phyloP scores from a whole-genome alignment of 2,797 vertebrate genomes.

The Podarcis siculus region DNA sequence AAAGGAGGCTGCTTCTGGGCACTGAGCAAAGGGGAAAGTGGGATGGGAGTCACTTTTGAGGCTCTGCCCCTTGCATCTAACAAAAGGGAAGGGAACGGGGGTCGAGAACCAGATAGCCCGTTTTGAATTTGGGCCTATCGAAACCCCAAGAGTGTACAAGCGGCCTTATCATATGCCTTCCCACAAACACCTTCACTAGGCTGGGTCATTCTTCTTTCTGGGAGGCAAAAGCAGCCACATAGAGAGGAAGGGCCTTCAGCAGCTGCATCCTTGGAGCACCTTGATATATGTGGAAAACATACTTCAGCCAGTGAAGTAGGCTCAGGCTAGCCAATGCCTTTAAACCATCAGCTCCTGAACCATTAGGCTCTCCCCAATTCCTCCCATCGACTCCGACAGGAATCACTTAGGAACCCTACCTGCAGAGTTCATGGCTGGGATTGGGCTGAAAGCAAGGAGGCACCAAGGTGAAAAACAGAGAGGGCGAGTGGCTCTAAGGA shows the following conservation, averaged over 20 bases:
- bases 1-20: background rate
- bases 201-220: background rate
- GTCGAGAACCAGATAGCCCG: background rate
- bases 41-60: background rate
- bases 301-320: background rate
- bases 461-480: too few species aligned
- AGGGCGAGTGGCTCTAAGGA: background rate
- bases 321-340: background rate
- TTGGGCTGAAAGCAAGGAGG: background rate
- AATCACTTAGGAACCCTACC: background rate
- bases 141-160: too few species aligned
- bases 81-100: too few species aligned
- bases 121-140: background rate
- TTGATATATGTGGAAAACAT: background rate
- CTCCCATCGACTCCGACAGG: background rate
- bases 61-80: background rate
- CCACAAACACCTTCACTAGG: background rate
- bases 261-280: too few species aligned
- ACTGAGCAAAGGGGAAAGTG: background rate
- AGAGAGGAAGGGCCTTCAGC: background rate
- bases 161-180: background rate
- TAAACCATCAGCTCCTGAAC: background rate
- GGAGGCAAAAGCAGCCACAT: background rate
- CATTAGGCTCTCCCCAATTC: background rate
- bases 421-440: background rate